phyloP scores from a whole-genome alignment of 35 echinoderm and acorn worm genomes.

The Stichopus chloronotus region DNA sequence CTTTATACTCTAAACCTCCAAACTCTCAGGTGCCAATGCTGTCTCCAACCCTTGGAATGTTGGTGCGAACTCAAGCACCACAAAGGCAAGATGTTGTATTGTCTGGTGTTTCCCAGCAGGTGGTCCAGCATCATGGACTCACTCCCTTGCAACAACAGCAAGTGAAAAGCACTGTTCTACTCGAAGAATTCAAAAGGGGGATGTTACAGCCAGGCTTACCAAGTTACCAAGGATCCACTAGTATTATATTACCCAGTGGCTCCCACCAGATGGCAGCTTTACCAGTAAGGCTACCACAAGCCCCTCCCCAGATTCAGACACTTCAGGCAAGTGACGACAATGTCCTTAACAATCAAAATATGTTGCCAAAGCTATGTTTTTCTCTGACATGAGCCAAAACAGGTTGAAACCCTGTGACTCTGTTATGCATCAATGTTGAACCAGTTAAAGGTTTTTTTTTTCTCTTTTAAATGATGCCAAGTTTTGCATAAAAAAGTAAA shows the following conservation, averaged over 20 bases:
- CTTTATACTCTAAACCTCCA: conserved; percentile 19
- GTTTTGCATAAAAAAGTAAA: too few relatives aligned
- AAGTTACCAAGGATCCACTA: neutral
- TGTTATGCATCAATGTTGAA: too few relatives aligned
- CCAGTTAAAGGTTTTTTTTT: too few relatives aligned
- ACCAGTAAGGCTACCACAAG: conserved; percentile 41
- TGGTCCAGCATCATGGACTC: conserved; percentile 21
- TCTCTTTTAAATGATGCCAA: too few relatives aligned
- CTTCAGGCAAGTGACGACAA: neutral
- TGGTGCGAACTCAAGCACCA: neutral
- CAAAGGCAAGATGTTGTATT: conserved; percentile 30
- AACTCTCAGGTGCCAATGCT: neutral
- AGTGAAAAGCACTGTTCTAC: neutral
- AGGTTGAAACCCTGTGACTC: too few relatives aligned
- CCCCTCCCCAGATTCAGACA: conserved; percentile 8
- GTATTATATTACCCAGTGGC: conserved; percentile 14
- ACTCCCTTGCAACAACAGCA: conserved; percentile 27
- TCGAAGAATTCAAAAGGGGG: conserved; percentile 23
- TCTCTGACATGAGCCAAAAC: too few relatives aligned
- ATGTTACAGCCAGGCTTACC: conserved; percentile 6
- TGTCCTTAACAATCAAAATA: too few relatives aligned
- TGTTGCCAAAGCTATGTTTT: too few relatives aligned
- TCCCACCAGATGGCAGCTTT: conserved; percentile 1
- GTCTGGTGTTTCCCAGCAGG: conserved; percentile 13
- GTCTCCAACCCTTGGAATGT: conserved; percentile 1